Percentiles rank a stretch among this genome's conserved stretches.
phyloP scores from a whole-genome alignment of 2,113 vertebrate genomes.

The Ellobius talpinus region DNA sequence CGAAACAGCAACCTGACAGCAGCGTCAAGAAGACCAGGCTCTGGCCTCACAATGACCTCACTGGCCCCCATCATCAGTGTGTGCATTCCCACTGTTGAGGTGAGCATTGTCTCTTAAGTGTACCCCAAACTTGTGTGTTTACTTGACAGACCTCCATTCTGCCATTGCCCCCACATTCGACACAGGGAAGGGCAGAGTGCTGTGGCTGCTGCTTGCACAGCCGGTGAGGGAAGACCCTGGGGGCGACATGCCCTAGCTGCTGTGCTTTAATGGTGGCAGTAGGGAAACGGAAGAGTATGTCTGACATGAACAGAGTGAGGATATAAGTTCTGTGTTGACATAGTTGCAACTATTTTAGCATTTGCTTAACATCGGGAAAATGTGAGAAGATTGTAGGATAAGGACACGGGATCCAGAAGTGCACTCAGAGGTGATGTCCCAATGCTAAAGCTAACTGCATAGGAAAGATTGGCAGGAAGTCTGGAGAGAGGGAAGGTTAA shows the following conservation, averaged over 20 bases:
- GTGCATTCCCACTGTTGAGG: too few species aligned
- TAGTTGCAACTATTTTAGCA: neutral
- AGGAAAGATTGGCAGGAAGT: conserved; percentile 6
- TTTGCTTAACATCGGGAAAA: neutral
- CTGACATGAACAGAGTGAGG: neutral
- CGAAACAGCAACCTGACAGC: neutral
- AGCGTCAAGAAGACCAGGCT: neutral
- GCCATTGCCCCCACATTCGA: neutral
- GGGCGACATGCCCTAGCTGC: neutral
- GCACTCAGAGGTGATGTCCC: neutral
- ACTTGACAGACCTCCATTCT: neutral
- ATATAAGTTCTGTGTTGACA: neutral
- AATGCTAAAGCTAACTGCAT: neutral
- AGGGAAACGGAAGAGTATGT: neutral
- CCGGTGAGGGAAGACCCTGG: neutral
- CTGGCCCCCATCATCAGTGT: fast-evolving
- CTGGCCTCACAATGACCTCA: fast-evolving
- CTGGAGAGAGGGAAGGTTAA: neutral
- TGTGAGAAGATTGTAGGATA: neutral
- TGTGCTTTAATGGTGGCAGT: too few species aligned
- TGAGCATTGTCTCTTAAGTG: neutral
- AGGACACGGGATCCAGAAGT: conserved; percentile 19
- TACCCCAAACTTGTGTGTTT: neutral
- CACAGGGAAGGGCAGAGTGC: neutral
- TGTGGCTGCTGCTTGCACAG: neutral